Percentiles rank a stretch among this genome's conserved stretches.
These are phyloP conservation scores for Troides oblongomaculatus DNA, from an alignment of 2,888 invertebrate species.

Conservation along the genomic window DNA sequence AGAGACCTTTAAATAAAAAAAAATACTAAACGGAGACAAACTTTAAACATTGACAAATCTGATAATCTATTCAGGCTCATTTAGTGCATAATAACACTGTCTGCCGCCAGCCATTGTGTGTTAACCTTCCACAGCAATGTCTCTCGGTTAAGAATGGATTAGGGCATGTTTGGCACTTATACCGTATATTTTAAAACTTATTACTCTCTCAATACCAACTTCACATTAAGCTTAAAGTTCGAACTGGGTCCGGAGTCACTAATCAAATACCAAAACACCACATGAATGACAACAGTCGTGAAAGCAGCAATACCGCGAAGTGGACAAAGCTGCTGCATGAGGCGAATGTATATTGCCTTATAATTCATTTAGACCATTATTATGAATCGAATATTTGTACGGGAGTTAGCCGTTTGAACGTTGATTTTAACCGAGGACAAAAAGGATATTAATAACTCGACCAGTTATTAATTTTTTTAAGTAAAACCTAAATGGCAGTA, in stretches of 20 bases:
- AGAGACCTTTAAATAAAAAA: too few species aligned
- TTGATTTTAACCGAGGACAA: not conserved
- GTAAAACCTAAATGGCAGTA: too few species aligned
- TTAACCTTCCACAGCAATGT: constrained; percentile 64
- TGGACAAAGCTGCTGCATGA: constrained; percentile 51
- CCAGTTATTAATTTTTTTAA: too few species aligned
- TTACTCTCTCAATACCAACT: constrained; percentile 37
- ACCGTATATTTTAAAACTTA: constrained; percentile 36
- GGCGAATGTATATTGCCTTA: constrained; percentile 51
- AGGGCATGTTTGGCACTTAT: constrained; percentile 48
- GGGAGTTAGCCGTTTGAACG: not conserved
- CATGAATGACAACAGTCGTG: constrained; percentile 55
- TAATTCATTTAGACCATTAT: not conserved
- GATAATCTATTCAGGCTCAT: constrained; percentile 24
- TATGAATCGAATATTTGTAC: not conserved
- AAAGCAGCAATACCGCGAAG: constrained; percentile 70
- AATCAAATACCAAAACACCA: constrained; percentile 58
- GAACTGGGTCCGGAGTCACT: constrained; percentile 46
- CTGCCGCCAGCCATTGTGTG: constrained; percentile 45
- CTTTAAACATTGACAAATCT: not conserved
- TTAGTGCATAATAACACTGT: constrained; percentile 23
- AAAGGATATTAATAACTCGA: too few species aligned
- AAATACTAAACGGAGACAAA: not conserved
- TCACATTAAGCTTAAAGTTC: constrained; percentile 45
- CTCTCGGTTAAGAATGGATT: constrained; percentile 52